These are phyloP conservation scores for Platorchestia sp. DNA, from an alignment of 1,140 invertebrate species.

Conservation along the genomic window DNA sequence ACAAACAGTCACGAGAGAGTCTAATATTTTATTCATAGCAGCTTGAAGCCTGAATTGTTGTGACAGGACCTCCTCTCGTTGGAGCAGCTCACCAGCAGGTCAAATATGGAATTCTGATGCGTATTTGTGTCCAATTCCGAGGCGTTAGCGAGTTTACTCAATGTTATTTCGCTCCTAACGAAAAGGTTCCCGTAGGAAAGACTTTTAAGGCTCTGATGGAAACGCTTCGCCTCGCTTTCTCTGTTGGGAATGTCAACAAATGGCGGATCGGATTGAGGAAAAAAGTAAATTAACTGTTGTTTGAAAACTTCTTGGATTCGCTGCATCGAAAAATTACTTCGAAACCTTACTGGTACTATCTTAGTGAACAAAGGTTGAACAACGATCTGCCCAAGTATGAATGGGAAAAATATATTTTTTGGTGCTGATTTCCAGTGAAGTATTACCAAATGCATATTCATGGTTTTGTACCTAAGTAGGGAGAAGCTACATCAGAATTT, in stretches of 20 bases:
- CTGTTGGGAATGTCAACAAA: neutral
- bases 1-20: conserved; percentile 22
- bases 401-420: too few relatives aligned
- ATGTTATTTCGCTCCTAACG: neutral
- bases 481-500: too few relatives aligned
- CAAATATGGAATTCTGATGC: conserved; percentile 33
- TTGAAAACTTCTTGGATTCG: neutral
- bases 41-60: conserved; percentile 14
- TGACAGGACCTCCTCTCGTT: neutral
- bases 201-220: neutral
- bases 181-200: neutral
- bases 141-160: neutral
- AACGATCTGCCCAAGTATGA: too few relatives aligned
- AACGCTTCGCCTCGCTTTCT: neutral
- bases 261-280: neutral
- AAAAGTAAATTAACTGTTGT: neutral
- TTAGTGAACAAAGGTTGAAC: too few relatives aligned
- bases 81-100: neutral
- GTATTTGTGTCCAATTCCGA: conserved; percentile 34
- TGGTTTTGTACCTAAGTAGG: too few relatives aligned
- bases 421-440: too few relatives aligned
- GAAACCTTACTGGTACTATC: too few relatives aligned
- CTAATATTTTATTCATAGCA: conserved; percentile 32
- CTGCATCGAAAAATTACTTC: too few relatives aligned
- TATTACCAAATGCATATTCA: too few relatives aligned